Evolutionary conservation across 2,113 vertebrate genomes (phyloP), one percentile per base, ranked within the genome.

Genomic region (Nannospalax galili): DNA sequence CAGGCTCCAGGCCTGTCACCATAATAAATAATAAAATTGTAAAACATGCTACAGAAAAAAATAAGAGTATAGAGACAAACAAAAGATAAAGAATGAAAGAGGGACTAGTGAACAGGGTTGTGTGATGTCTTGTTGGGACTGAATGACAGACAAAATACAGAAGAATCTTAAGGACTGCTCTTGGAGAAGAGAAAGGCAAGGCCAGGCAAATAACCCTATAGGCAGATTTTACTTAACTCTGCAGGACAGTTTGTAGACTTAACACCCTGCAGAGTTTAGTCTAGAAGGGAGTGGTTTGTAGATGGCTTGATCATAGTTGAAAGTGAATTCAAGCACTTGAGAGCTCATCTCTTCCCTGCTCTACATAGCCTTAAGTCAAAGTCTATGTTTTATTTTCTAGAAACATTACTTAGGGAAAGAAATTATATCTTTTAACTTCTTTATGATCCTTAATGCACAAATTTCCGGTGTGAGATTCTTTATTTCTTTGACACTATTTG

Each of bases 311-410:
- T 92, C 30, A 73, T 62, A 77, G 85, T 56, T 3, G 19, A 56
- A 75, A 80, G 37, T 82, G 11, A 84, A 22, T 84, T 90, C 7
- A 56, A n/a, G 2, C n/a, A 77, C 32, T 73, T 73, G 56, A 92
- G 67, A 96, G 60, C 19, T 64, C 88, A 64, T 16, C 4, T n/a
- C 75, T 94, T 2, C 8, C 19, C 22, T 78, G 14, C 5, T 65
- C 37, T 52, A 37, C 9, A 40, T 42, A 80, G 15, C 19, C 42
- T 74, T 67, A 62, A 90, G 45, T 72, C 92, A 84, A 88, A 80
- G 1, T 75, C 88, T 40, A 67, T 35, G 48, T 84, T 40, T 90
- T 77, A 26, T 64, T 96, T 93, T 60, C 32, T 88, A 88, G 42
- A 90, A 93, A 52, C 22, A 73, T 56, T 3, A 92, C 32, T 75